These are phyloP conservation scores for Genyomyrus donnyi DNA, from an alignment of 2,113 vertebrate species.

Conservation along the genomic window DNA sequence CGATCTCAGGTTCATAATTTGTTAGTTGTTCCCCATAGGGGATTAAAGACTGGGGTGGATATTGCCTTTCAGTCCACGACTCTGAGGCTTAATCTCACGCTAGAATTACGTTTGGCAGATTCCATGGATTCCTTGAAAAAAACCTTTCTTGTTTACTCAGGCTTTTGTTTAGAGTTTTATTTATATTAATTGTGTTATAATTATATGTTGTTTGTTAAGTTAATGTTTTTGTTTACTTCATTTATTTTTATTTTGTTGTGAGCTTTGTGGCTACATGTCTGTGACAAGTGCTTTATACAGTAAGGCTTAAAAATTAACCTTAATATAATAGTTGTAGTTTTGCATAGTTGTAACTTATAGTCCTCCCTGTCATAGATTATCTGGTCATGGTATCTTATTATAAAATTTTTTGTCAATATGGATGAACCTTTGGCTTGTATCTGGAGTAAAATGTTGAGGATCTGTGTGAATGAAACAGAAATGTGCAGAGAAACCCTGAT, in stretches of 20 bases:
- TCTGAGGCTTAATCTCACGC: neutral
- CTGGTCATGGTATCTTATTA: neutral
- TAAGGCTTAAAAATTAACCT: neutral
- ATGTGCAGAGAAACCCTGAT: neutral
- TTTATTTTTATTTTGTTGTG: neutral
- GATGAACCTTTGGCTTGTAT: neutral
- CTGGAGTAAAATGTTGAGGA: neutral
- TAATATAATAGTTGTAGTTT: neutral
- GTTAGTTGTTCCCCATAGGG: neutral
- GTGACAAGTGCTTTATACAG: neutral
- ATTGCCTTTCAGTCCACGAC: neutral
- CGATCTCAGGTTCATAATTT: neutral
- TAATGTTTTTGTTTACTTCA: neutral
- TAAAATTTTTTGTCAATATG: neutral
- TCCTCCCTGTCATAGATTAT: neutral
- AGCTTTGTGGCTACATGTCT: neutral
- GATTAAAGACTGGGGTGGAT: neutral
- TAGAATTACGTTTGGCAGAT: neutral
- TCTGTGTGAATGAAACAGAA: neutral
- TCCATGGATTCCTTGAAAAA: neutral
- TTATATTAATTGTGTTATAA: neutral
- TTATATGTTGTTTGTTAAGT: neutral
- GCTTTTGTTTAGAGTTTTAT: neutral
- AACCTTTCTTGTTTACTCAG: neutral
- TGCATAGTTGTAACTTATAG: neutral